Evolutionary conservation across 37 sponge, comb jelly and placozoan genomes (phyloP).

Genomic region (Halichondria panicea): DNA sequence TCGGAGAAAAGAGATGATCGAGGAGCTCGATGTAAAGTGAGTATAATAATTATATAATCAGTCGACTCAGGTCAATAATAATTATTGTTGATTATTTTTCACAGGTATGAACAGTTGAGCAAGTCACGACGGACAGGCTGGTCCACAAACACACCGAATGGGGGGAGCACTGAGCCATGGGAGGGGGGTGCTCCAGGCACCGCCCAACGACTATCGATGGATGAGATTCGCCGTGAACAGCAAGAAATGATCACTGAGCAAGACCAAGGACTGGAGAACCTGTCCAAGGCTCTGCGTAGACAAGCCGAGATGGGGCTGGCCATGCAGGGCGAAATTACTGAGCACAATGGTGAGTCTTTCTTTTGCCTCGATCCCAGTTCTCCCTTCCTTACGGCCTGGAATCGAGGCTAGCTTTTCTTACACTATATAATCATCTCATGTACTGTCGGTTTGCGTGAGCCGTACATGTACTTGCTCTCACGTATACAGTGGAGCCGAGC

Average conservation of each 20-base stretch:
- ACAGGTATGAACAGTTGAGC: slow-evolving; percentile 29
- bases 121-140: slow-evolving; percentile 14
- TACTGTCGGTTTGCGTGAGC: neutral
- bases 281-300: slow-evolving; percentile 75
- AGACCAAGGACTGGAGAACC: slow-evolving; percentile 78
- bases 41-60: neutral
- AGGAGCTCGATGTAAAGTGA: slow-evolving; percentile 45
- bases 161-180: slow-evolving; percentile 15
- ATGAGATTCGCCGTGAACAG: slow-evolving; percentile 48
- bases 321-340: slow-evolving; percentile 74
- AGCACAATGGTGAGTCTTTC: slow-evolving; percentile 73
- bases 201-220: slow-evolving; percentile 20
- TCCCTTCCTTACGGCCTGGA: no score
- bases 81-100: neutral
- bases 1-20: slow-evolving; percentile 21
- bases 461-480: no score
- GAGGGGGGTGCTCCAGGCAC: slow-evolving; percentile 14
- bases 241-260: slow-evolving; percentile 71
- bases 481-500: no score
- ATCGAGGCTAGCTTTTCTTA: no score
- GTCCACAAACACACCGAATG: slow-evolving; percentile 16
- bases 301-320: slow-evolving; percentile 81
- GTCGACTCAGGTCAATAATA: neutral
- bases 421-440: neutral
- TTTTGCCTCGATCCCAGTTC: neutral